Evolutionary conservation across 2,888 invertebrate genomes (phyloP), one percentile per base, ranked within the genome.

Genomic region (Meiosimyza decipiens): DNA sequence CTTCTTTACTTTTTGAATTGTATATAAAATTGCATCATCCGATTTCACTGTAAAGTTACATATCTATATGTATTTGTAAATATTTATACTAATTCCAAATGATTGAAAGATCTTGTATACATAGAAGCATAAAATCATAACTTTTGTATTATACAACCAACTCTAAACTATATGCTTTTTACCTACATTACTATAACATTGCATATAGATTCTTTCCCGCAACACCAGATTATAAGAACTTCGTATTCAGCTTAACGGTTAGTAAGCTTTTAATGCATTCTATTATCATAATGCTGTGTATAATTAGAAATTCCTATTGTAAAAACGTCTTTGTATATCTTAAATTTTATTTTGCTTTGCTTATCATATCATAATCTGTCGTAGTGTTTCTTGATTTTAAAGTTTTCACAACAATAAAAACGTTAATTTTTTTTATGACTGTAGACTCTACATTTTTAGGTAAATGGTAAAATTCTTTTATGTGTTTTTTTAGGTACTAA

Each of bases 261-360:
- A 79, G 81, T 81, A 81, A 81, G 77, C 77, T 77, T 73, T 71
- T 66, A 69, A 71, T 80, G 76, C 81, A 81, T 79, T 78, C 9
- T 7, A 7, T 40, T 28, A 9, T 40, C 40, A 40, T 40, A 40
- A 9, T 5, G 6, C 1, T 40, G 1, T 40, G 40, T 40, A 9
- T 40, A 40, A 9, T 9, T 40, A 40, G 40, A 40, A 7, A 40
- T 40, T 40, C 9, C 1, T 40, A 40, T 40, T 40, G 40, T 40
- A 9, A 40, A 40, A 40, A 40, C 6, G 40, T 40, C 40, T 40
- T 40, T 40, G 40, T 40, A 40, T 9, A 40, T 9, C 9, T 40
- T 1, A 40, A 40, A 6, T 40, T 40, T 40, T 40, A 40, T 40
- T 40, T 40, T 40, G 40, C 40, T 40, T 40, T 40, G 40, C 40